A percentile compares a stretch with the other conserved stretches of the same genome.
These are phyloP conservation scores for Cryptomyrus ogoouensis DNA, from an alignment of 2,113 vertebrate genomes.

Conservation along the genomic window DNA sequence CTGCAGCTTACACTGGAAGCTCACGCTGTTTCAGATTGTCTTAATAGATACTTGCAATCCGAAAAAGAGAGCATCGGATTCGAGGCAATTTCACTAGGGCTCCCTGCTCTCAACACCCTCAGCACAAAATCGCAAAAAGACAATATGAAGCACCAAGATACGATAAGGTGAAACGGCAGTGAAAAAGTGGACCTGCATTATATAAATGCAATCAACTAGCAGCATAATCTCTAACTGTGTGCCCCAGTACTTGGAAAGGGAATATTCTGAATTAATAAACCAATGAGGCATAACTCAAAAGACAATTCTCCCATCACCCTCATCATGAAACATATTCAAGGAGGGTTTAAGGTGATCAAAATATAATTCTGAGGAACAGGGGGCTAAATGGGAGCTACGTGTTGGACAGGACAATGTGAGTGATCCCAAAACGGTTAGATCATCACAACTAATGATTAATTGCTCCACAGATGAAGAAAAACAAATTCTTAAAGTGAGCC, in stretches of 20 bases:
- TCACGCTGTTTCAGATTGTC: background rate
- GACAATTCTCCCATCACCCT: background rate
- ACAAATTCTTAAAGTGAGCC: background rate
- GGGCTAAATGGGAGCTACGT: background rate
- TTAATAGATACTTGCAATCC: constrained; percentile 1
- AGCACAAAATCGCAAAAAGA: background rate
- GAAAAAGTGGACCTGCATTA: background rate
- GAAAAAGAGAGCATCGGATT: background rate
- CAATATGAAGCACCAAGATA: background rate
- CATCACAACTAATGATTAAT: background rate
- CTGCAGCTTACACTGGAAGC: background rate
- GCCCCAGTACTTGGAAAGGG: background rate
- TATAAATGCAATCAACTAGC: background rate
- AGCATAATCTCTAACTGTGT: background rate
- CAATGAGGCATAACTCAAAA: background rate
- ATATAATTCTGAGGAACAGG: background rate
- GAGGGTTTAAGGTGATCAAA: background rate
- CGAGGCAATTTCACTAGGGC: background rate
- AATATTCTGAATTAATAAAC: background rate
- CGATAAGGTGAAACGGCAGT: background rate
- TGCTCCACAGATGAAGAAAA: background rate
- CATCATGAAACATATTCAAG: background rate
- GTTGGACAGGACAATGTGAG: background rate
- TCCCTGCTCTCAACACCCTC: background rate
- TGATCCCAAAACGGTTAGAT: background rate